Percentiles rank a stretch among this genome's conserved stretches.
Evolutionary conservation across 1,140 invertebrate genomes (phyloP).

Genomic region (Megalonaias nervosa): DNA sequence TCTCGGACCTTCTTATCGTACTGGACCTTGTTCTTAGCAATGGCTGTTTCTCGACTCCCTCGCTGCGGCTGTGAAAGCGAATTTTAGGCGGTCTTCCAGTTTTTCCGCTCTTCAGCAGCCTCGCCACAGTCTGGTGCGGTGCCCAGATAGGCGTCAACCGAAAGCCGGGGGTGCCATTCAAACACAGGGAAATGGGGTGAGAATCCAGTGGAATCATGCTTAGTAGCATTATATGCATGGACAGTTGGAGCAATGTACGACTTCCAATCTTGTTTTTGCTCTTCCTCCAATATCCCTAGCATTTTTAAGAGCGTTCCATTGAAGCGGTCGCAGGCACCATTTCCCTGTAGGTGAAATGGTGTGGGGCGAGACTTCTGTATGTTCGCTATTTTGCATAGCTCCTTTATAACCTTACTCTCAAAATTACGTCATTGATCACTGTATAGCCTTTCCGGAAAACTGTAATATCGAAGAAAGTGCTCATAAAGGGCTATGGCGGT

Average conservation of each 20-base stretch:
- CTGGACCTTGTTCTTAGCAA: too few relatives aligned
- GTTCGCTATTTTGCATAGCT: too few relatives aligned
- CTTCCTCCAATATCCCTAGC: conserved; percentile 17
- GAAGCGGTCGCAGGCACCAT: conserved; percentile 14
- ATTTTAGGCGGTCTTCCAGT: too few relatives aligned
- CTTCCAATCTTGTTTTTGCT: conserved; percentile 13
- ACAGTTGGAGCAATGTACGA: not conserved
- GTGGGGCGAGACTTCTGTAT: too few relatives aligned
- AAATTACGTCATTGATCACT: conserved; percentile 35
- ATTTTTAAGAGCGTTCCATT: conserved; percentile 21
- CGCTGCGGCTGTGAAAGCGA: too few relatives aligned
- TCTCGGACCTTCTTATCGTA: too few relatives aligned
- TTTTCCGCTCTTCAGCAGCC: too few relatives aligned
- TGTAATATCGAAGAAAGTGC: conserved; percentile 12
- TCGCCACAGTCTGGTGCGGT: too few relatives aligned
- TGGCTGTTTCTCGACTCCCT: too few relatives aligned
- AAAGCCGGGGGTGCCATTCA: too few relatives aligned
- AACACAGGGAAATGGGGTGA: not conserved
- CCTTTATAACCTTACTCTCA: too few relatives aligned
- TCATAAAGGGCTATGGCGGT: conserved; percentile 25
- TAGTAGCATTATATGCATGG: conserved; percentile 20
- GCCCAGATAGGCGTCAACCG: too few relatives aligned
- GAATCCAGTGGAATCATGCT: conserved; percentile 3
- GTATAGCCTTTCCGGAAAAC: conserved; percentile 19
- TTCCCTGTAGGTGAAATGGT: conserved; percentile 9